A percentile compares a stretch with the other conserved stretches of the same genome.
Conservation (phyloP, 2,113 vertebrate genomes). For the Eretmochelys imbricata region DNA sequence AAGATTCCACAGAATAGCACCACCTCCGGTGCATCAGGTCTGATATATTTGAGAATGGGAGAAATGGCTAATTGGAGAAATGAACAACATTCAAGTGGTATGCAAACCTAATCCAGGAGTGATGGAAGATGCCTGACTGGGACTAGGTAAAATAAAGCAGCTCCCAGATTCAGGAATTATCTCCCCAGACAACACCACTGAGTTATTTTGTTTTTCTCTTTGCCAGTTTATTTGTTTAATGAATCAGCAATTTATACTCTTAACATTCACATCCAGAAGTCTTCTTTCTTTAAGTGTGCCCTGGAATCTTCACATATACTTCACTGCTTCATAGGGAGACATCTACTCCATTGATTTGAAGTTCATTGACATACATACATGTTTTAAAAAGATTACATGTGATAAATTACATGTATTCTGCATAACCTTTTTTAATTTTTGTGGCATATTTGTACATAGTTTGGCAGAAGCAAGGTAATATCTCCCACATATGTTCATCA, state of each 20-base stretch:
- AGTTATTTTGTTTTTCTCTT: background rate
- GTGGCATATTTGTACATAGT: background rate
- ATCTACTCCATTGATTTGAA: background rate
- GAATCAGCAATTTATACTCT: background rate
- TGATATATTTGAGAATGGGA: background rate
- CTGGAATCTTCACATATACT: background rate
- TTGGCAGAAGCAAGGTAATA: background rate
- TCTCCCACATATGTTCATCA: background rate
- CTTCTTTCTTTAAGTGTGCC: background rate
- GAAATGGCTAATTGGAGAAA: background rate
- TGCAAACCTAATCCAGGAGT: background rate
- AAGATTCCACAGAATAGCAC: background rate
- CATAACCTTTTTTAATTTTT: background rate
- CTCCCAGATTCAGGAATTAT: background rate
- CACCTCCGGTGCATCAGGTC: background rate
- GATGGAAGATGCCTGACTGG: background rate
- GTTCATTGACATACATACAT: background rate
- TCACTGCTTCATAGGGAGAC: background rate
- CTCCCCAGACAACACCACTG: accelerated
- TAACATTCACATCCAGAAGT: background rate
- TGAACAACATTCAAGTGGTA: background rate
- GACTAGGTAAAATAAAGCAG: background rate
- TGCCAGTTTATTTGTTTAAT: background rate
- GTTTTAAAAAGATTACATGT: background rate
- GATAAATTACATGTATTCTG: background rate